Evolutionary conservation across 2,797 vertebrate species (phyloP), one percentile per base, ranked within the genome.

Genomic region (Falco novaeseelandiae): DNA sequence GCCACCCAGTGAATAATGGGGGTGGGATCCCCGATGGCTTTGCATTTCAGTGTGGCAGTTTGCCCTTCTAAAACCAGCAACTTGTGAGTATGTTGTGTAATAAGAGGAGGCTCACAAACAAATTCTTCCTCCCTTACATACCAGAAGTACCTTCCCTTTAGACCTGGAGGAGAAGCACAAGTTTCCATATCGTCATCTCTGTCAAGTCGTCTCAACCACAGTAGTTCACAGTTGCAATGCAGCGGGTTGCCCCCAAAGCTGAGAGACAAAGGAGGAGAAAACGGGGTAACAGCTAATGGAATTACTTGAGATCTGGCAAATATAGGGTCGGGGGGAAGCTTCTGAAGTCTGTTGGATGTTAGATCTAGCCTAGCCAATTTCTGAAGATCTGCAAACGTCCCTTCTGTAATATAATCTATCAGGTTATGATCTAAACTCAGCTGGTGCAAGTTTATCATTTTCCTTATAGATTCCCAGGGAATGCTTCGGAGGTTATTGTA

Each of bases 71-170:
- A 98, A 61, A 99, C 99, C 3, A 99, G 98, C 72, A 99, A 83
- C 97, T 99, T 99, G 94, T 99, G 99, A 1, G 99, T 99, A 40
- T 99, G 99, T 54, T 99, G 99, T 1, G 99, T 99, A 91, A 99
- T 99, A 61, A 99, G 98, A 6, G 99, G 99, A 1, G 99, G 99
- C 95, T 99, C 99, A 12, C 99, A 99, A 67, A 99, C 96, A 96
- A 99, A 99, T 88, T 99, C 99, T 95, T 99, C 99, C 76, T 99
- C 99, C 2, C 98, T 98, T 25, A 99, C 98, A 0, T 99, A 99
- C 99, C 99, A 99, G 96, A 99, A 99, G 96, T 99, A 99, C 57
- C 99, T 99, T 8, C 99, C 99, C 94, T 99, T 99, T 49, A 99
- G 98, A 76, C 97, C 98, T 1, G 99, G 91, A 3, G 99, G 99